Percentiles rank a stretch among this genome's conserved stretches.
These are phyloP conservation scores for Lasiurus borealis DNA, from an alignment of 2,113 vertebrate genomes.

Conservation along the genomic window DNA sequence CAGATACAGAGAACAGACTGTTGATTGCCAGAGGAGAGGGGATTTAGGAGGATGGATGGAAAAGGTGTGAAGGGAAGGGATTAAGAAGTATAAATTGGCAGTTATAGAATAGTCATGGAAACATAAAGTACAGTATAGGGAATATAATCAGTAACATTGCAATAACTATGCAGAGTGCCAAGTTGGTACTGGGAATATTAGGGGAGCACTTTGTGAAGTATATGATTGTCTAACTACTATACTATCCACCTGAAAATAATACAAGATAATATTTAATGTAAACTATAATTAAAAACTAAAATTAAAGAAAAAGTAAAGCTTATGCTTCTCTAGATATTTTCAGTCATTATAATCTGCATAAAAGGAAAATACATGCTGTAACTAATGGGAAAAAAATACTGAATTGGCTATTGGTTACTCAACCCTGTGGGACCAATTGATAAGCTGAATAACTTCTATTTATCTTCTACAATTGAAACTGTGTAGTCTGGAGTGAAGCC, in stretches of 20 bases:
- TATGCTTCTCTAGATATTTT: background rate
- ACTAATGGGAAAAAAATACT: background rate
- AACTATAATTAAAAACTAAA: background rate
- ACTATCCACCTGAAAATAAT: background rate
- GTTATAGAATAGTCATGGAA: background rate
- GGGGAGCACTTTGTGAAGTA: background rate
- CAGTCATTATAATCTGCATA: background rate
- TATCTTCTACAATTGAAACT: no score
- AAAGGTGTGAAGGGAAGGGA: background rate
- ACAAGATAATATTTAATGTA: background rate
- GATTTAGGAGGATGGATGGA: background rate
- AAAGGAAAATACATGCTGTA: background rate
- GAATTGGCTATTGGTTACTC: background rate
- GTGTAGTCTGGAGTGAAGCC: no score
- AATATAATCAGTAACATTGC: background rate
- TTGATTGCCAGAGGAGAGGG: background rate
- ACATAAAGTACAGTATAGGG: background rate
- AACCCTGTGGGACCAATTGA: background rate
- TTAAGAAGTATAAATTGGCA: background rate
- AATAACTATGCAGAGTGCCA: background rate
- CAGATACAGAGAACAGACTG: background rate
- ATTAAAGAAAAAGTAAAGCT: background rate
- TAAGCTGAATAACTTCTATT: background rate
- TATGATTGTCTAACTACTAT: background rate
- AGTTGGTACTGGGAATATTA: background rate